These are phyloP conservation scores for Lycaena phlaeas DNA, from an alignment of 2,888 invertebrate species.

Conservation along the genomic window DNA sequence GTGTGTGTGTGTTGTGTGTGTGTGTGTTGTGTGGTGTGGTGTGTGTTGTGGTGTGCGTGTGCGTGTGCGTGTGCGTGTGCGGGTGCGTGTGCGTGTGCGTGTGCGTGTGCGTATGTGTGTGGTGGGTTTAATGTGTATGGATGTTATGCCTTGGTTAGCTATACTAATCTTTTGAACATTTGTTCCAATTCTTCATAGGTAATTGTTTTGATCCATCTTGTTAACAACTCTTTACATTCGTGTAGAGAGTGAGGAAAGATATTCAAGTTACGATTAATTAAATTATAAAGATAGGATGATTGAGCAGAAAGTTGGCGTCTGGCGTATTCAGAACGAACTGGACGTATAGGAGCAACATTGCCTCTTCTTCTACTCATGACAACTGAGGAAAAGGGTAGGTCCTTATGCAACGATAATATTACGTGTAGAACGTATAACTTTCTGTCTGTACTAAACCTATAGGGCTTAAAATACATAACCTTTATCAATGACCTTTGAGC, in stretches of 20 bases:
- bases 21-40: too few species aligned
- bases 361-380: not conserved
- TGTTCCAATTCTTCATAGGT: not conserved
- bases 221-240: not conserved
- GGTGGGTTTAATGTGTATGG: not conserved
- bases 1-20: too few species aligned
- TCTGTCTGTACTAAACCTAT: slow-evolving; percentile 9
- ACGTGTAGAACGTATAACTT: not conserved
- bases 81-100: not conserved
- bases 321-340: not conserved
- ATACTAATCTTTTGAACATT: not conserved
- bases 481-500: slow-evolving; percentile 14
- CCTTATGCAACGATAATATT: not conserved
- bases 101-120: not conserved
- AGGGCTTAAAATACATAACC: slow-evolving; percentile 12
- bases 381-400: not conserved
- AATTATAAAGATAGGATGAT: not conserved
- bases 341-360: not conserved
- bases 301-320: not conserved
- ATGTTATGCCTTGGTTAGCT: not conserved
- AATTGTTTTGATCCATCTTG: not conserved
- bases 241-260: not conserved
- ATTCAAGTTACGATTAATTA: not conserved
- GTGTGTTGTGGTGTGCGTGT: too few species aligned
- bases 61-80: too few species aligned